These are phyloP conservation scores for Odontamblyopus rebecca DNA, from an alignment of 2,797 vertebrate genomes.

Conservation along the genomic window DNA sequence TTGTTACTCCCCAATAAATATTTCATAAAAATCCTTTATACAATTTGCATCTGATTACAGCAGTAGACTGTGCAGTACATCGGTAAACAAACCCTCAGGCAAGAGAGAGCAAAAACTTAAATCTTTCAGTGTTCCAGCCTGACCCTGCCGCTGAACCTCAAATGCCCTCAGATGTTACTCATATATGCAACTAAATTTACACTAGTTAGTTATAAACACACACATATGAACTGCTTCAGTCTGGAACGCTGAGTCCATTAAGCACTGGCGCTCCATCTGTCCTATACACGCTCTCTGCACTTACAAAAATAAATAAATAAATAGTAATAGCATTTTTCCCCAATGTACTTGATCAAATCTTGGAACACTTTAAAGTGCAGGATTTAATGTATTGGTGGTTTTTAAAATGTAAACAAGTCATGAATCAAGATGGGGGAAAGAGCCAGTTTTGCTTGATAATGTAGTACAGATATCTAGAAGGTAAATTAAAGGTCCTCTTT, in stretches of 20 bases:
- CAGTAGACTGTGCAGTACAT: neutral
- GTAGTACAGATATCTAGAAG: too few species aligned
- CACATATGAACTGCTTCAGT: constrained; percentile 16
- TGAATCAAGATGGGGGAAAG: too few species aligned
- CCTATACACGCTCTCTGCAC: neutral
- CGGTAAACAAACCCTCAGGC: neutral
- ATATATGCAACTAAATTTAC: neutral
- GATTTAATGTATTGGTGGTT: too few species aligned
- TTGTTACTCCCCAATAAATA: neutral
- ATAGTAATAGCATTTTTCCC: too few species aligned
- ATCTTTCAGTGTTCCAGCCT: constrained; percentile 4
- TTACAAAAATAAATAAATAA: neutral
- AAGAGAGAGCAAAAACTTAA: neutral
- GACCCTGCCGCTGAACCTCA: constrained; percentile 25
- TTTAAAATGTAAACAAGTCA: too few species aligned
- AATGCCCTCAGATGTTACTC: constrained; percentile 7
- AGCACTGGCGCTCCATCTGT: constrained; percentile 8
- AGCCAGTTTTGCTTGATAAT: too few species aligned
- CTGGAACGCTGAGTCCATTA: constrained; percentile 22
- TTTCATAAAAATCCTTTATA: neutral
- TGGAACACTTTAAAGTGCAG: too few species aligned
- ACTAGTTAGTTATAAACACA: neutral
- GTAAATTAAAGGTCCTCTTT: too few species aligned
- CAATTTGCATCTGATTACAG: neutral
- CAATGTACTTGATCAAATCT: too few species aligned